These are phyloP conservation scores for Erythrocercus mccallii DNA, from an alignment of 2,113 vertebrate species.

Conservation along the genomic window DNA sequence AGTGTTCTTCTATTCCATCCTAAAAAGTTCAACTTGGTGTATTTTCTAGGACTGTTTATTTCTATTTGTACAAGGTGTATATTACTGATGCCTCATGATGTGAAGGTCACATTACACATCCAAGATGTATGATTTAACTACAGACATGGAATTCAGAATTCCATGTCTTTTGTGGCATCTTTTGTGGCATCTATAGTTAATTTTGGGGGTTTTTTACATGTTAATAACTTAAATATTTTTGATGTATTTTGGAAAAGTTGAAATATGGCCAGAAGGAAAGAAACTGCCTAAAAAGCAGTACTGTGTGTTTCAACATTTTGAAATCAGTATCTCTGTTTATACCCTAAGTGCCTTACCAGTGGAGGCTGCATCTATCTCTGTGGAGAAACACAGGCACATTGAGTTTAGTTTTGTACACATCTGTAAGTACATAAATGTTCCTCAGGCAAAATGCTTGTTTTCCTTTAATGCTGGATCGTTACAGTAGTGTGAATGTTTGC, in stretches of 20 bases:
- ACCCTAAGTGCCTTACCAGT: neutral
- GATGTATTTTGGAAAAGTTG: neutral
- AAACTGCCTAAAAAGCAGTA: neutral
- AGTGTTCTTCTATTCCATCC: neutral
- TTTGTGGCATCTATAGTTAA: neutral
- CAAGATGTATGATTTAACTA: neutral
- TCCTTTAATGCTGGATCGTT: neutral
- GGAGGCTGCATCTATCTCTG: neutral
- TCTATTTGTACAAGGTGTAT: neutral
- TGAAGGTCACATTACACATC: neutral
- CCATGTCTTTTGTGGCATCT: neutral
- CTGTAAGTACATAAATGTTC: neutral
- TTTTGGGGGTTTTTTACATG: neutral
- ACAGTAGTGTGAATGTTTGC: neutral
- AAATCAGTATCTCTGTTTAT: neutral
- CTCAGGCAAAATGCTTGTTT: conserved; percentile 28
- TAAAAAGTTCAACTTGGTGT: neutral
- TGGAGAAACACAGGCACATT: neutral
- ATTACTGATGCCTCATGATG: neutral
- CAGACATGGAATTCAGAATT: neutral
- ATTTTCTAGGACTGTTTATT: neutral
- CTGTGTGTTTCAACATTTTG: neutral
- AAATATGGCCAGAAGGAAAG: neutral
- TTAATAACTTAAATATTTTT: neutral
- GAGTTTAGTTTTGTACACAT: neutral